Conservation (phyloP, 2,113 vertebrate species). For the Sylvietta virens region DNA sequence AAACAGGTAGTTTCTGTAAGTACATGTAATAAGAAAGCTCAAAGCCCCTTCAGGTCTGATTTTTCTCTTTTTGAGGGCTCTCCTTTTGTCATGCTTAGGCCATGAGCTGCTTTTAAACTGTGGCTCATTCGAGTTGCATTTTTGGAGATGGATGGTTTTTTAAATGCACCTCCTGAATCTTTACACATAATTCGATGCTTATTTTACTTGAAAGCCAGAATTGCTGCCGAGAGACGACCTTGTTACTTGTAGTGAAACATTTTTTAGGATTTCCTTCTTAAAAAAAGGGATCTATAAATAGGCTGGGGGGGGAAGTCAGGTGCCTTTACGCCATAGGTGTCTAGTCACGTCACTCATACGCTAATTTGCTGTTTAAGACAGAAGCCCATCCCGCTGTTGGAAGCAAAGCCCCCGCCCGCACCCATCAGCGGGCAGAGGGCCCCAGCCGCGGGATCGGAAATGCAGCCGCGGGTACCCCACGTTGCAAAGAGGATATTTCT, state of each 20-base stretch:
- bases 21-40: not conserved
- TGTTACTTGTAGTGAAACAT: not conserved
- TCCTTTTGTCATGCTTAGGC: not conserved
- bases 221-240: not conserved
- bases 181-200: not conserved
- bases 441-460: no score
- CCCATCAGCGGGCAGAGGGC: no score
- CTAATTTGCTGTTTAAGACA: not conserved
- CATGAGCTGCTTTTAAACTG: not conserved
- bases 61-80: not conserved
- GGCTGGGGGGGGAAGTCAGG: not conserved
- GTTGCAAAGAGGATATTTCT: slow-evolving; percentile 80
- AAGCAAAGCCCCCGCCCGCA: not conserved
- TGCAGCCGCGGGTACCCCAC: no score
- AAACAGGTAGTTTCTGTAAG: not conserved
- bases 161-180: not conserved
- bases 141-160: not conserved
- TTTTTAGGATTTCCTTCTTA: not conserved
- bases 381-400: not conserved
- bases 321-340: no score
- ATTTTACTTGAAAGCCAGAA: not conserved
- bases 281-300: not conserved
- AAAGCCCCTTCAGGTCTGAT: not conserved
- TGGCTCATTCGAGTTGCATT: not conserved
- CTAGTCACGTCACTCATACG: accelerated